Evolutionary conservation across 2,797 vertebrate species (phyloP).

Genomic region (Danio kyathit): DNA sequence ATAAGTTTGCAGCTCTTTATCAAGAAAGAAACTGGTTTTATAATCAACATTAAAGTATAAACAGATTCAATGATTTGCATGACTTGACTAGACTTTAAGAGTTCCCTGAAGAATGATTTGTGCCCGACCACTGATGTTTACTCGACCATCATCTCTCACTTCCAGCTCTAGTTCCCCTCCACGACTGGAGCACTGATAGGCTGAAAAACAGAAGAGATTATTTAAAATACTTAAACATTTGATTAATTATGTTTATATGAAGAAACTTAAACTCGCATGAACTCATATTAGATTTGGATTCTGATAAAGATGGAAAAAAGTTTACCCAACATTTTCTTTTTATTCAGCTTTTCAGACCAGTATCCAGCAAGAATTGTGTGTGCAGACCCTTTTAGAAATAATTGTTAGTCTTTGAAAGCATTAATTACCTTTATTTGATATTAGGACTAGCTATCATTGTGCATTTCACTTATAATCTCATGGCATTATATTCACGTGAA

Average conservation of each 20-base stretch:
- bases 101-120: slow-evolving; percentile 82
- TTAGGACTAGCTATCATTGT: not conserved
- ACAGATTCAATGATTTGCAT: not conserved
- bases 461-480: not conserved
- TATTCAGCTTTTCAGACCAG: slow-evolving; percentile 89
- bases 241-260: no score
- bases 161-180: slow-evolving; percentile 87
- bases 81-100: slow-evolving; percentile 68
- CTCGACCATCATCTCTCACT: slow-evolving; percentile 78
- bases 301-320: not conserved
- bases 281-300: not conserved
- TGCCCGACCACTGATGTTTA: slow-evolving; percentile 81
- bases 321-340: slow-evolving; percentile 88
- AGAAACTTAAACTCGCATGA: no score
- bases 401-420: not conserved
- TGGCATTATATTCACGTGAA: slow-evolving; percentile 2
- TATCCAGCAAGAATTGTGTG: slow-evolving; percentile 89
- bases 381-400: slow-evolving; percentile 82
- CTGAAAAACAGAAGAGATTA: slow-evolving; percentile 66
- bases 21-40: not conserved
- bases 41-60: not conserved
- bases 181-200: slow-evolving; percentile 88
- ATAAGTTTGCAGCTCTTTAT: not conserved
- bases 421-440: not conserved
- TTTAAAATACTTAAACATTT: no score